Base-by-base conservation (phyloP, 2,888 invertebrate species). In the Apamea epomidion region DNA sequence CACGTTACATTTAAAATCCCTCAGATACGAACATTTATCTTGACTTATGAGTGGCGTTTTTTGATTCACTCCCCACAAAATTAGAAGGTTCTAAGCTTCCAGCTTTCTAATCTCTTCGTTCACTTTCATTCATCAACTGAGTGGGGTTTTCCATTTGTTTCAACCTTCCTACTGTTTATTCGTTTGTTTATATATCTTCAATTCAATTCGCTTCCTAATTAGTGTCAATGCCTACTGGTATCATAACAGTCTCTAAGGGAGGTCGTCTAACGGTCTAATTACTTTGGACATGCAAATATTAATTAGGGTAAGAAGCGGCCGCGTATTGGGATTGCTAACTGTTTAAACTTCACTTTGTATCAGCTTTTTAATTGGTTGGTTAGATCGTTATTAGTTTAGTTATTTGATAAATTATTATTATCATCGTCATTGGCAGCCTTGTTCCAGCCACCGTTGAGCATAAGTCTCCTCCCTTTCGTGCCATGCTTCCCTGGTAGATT, bases 1-100 rank as follows among this genome's bases (percentile, higher is more conserved):
- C 67, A 80, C 78, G 83, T 81, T 92, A 93, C 92, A 93, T 90
- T 93, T 88, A 87, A 93, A 93, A 90, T 90, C 92, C 93, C 94
- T 94, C 90, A 86, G 87, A 85, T 75, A 81, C 79, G 67, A 83
- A 86, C 82, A 77, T 86, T 90, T 89, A 89, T 91, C 88, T 86
- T 81, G 85, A 83, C 78, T 86, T 89, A 87, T 72, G 80, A 80
- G 77, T 68, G 62, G 51, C 32, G 64, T 68, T 81, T 79, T 65
- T 82, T 62, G 73, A 51, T 54, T 70, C 32, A n/a, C 32, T 58
- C 3, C 45, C 48, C 37, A 48, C 10, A 64, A 79, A 87, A 62
- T 79, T 72, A 70, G 32, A n/a, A 29, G 37, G 48, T 48, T 45
- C 8, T 54, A 14, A 18, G 78, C 10, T 67, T n/a, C 48, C 45